Evolutionary conservation across 1,140 invertebrate species (phyloP), one percentile per base, ranked within the genome.

Genomic region (Grapholita molesta): DNA sequence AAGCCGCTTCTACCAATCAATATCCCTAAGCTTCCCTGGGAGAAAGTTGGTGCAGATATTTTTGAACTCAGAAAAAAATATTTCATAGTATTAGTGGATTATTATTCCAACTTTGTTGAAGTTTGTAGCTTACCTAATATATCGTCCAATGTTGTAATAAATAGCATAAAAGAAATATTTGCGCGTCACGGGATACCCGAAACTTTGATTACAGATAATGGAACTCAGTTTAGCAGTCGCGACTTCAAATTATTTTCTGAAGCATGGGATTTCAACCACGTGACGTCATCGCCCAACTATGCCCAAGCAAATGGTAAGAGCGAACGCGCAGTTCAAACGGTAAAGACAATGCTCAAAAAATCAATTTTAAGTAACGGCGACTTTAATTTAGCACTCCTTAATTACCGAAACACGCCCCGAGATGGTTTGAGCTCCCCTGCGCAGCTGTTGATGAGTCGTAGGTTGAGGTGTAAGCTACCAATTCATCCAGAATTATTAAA

Each of bases 271-370:
- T 86, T 92, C 69, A 65, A 74, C 1, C 77, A 89, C 52, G 66
- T 78, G 15, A 91, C 84, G 0, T 82, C 75, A 53, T 89, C 82
- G 75, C 91, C 85, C 3, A 66, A 72, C 30, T 89, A 89, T 69
- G 75, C 85, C 2, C 76, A 78, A 66, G 78, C 79, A 7, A 88
- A 89, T 66, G 83, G 85, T 1, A 64, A 85, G 21, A 81, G 78
- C 1, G 83, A 86, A 71, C 78, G 77, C 70, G 78, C 74, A 3
- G 82, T 88, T 28, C 33, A 69, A 30, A 85, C 78, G 42, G 68
- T 73, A 38, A 87, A 87, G 77, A 72, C 70, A 11, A 76, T 88
- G 15, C 24, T 82, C 6, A 77, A 71, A 53, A 83, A 86, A 71
- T 15, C 67, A 2, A 35, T 38, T 25, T 25, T 35, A 12, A 55